These are phyloP conservation scores for Drosophila pseudotakahashii DNA, from an alignment of 2,888 invertebrate genomes.

Conservation along the genomic window DNA sequence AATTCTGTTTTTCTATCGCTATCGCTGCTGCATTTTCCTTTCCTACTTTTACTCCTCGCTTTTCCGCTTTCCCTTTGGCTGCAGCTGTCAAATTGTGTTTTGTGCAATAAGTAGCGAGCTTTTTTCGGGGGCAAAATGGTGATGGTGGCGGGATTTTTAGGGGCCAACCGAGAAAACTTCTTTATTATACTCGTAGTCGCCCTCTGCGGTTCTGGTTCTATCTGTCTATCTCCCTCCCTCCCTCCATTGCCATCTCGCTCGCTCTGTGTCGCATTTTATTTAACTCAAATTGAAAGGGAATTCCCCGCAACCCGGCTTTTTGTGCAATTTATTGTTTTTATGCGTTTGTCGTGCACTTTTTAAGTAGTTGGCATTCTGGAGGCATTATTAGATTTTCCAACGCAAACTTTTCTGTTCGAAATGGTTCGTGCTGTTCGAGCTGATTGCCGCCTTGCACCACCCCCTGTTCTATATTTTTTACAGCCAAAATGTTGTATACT, in stretches of 20 bases:
- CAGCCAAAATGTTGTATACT: background rate
- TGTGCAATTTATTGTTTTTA: constrained; percentile 80
- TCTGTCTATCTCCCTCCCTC: background rate
- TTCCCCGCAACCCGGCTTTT: constrained; percentile 37
- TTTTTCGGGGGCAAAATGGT: background rate
- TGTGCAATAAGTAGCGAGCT: constrained; percentile 54
- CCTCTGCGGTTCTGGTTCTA: constrained; percentile 26
- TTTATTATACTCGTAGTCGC: constrained; percentile 53
- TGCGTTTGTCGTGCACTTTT: constrained; percentile 78
- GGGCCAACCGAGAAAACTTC: constrained; percentile 61
- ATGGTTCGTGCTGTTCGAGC: constrained; percentile 47
- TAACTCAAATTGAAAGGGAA: constrained; percentile 72
- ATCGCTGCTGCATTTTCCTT: constrained; percentile 9
- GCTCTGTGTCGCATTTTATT: constrained; percentile 39
- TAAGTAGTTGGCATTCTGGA: constrained; percentile 65
- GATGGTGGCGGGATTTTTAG: constrained; percentile 1
- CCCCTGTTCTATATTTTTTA: background rate
- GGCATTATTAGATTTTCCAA: constrained; percentile 74
- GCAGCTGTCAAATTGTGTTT: constrained; percentile 76
- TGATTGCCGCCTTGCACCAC: constrained; percentile 55
- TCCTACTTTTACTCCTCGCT: constrained; percentile 11
- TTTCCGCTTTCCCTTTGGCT: constrained; percentile 47
- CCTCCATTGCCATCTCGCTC: constrained; percentile 1
- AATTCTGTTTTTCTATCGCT: constrained; percentile 25
- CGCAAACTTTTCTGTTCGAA: constrained; percentile 60